Evolutionary conservation across 2,888 invertebrate genomes (phyloP).

Genomic region (Ctenicera cuprea): DNA sequence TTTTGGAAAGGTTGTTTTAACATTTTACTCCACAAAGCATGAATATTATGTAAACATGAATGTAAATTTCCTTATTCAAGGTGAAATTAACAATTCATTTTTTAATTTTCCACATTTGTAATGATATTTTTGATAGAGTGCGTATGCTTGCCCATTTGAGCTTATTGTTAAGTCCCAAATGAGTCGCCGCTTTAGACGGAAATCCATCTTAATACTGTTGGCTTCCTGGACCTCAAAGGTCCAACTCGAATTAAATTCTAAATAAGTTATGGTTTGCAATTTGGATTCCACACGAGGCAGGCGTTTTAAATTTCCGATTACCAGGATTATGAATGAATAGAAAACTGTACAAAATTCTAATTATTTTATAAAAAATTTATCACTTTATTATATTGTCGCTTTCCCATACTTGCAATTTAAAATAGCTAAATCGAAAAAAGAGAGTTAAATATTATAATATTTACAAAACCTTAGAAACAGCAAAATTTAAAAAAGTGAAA

Average conservation of each 20-base stretch:
- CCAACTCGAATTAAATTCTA: constrained; percentile 12
- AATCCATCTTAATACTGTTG: constrained; percentile 15
- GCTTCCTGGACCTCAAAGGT: constrained; percentile 9
- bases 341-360: no score
- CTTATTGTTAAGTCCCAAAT: neutral
- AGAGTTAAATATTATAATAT: no score
- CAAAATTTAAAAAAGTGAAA: no score
- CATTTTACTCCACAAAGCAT: neutral
- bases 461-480: no score
- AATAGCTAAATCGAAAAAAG: no score
- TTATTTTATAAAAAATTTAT: no score
- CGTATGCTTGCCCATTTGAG: neutral
- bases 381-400: no score
- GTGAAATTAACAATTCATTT: neutral
- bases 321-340: no score
- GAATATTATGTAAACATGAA: neutral
- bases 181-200: neutral
- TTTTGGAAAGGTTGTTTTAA: no score
- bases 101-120: neutral
- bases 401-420: no score
- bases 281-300: neutral
- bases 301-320: neutral
- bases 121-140: neutral
- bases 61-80: neutral
- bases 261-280: constrained; percentile 6